Evolutionary conservation across 2,113 vertebrate genomes (phyloP).

Genomic region (Oryzias javanicus): DNA sequence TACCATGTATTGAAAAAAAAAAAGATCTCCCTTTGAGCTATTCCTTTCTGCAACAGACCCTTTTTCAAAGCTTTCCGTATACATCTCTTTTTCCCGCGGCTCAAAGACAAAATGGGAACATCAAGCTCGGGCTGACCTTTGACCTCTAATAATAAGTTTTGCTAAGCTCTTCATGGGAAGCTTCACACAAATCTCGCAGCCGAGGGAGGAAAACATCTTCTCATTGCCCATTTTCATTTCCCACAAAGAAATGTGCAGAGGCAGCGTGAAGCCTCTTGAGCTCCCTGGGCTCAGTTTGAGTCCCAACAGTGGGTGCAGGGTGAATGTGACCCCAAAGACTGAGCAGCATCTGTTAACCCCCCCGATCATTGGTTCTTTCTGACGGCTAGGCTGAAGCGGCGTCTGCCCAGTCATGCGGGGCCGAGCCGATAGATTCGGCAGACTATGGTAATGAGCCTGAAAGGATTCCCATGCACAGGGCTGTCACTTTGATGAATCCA

Average conservation of each 20-base stretch:
- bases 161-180: constrained; percentile 21
- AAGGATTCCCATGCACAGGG: constrained; percentile 59
- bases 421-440: constrained; percentile 63
- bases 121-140: constrained; percentile 35
- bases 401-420: constrained; percentile 60
- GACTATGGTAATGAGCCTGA: constrained; percentile 68
- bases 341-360: constrained; percentile 65
- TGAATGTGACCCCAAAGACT: constrained; percentile 60
- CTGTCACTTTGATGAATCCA: constrained; percentile 68
- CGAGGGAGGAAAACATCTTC: background rate
- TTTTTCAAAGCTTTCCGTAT: constrained; percentile 27
- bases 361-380: constrained; percentile 65
- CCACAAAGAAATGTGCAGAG: constrained; percentile 7
- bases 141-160: constrained; percentile 45
- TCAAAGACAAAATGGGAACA: constrained; percentile 1
- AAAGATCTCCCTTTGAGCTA: constrained; percentile 46
- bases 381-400: constrained; percentile 40
- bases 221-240: constrained; percentile 16
- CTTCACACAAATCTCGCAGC: constrained; percentile 6
- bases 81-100: constrained; percentile 28
- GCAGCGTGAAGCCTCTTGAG: constrained; percentile 11
- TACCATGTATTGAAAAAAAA: constrained; percentile 48
- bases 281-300: constrained; percentile 20
- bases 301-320: constrained; percentile 49
- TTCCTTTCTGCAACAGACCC: constrained; percentile 33